Conservation (phyloP, 2,797 vertebrate species). For the Intellagama lesueurii region DNA sequence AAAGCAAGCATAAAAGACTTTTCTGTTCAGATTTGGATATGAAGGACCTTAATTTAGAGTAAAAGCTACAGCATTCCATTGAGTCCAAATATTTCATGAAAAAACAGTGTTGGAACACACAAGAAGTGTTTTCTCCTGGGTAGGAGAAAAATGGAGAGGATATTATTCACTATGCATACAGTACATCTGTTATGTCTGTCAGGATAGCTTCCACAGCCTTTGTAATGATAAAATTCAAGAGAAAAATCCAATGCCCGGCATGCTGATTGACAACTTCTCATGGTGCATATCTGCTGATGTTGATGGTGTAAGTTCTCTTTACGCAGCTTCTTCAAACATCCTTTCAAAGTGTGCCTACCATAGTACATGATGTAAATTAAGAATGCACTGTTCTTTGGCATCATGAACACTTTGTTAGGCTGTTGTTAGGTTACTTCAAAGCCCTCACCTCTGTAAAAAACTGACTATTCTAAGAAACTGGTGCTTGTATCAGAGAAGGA, state of each 20-base stretch:
- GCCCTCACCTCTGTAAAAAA: constrained; percentile 15
- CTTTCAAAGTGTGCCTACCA: neutral
- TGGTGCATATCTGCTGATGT: neutral
- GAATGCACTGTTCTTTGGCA: neutral
- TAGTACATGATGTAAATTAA: neutral
- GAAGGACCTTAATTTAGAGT: neutral
- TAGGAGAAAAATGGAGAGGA: too few species aligned
- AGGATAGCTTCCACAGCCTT: neutral
- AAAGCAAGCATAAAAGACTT: neutral
- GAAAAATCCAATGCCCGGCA: neutral
- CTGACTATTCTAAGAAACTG: neutral
- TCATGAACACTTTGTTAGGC: neutral
- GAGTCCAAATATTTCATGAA: neutral
- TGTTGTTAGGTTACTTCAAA: neutral
- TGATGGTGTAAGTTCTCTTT: neutral
- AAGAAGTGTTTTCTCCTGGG: neutral
- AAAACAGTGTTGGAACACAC: neutral
- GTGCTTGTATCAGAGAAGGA: neutral
- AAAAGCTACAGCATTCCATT: neutral
- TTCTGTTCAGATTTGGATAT: neutral
- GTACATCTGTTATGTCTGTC: neutral
- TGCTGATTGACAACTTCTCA: neutral
- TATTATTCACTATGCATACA: neutral
- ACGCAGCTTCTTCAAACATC: neutral
- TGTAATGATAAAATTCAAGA: neutral